Base-by-base conservation (phyloP, 2,113 vertebrate species). In the Megaleporinus macrocephalus region DNA sequence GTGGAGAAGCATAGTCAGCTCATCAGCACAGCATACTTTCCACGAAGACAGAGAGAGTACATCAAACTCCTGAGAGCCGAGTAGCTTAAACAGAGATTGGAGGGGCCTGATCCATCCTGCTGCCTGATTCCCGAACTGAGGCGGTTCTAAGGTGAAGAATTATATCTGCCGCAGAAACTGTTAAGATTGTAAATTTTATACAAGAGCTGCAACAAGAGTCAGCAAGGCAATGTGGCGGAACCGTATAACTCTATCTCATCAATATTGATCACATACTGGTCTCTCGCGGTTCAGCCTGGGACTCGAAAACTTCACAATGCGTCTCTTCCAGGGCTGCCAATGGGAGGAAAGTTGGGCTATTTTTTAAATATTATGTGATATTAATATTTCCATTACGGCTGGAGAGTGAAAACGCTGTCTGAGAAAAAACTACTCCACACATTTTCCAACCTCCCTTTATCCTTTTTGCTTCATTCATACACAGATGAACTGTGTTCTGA, bases 171-270 rank as follows among this genome's bases (percentile, higher is more conserved):
- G 73, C 27, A 30, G 49, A 68, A 55, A 82, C 30, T 4, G 33
- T 49, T 82, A 55, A 68, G 61, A 33, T 44, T 33, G 22, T 75
- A 55, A 74, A n/a, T 55, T 75, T 51, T 74, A 66, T 44, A 30
- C 29, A n/a, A 41, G 27, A 36, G 18, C n/a, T 44, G 49, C 20
- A 24, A 26, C 24, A 29, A 53, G 36, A 68, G 49, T 59, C 47
- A 81, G 72, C 49, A 11, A 51, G 24, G 30, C 70, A 41, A 53
- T 49, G 44, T 27, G 24, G n/a, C 11, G 26, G 71, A 30, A 62
- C n/a, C n/a, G 44, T 76, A 71, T 61, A 59, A 71, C 68, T 59
- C 11, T 70, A 27, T 57, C 18, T 47, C 69, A 41, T 27, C 29
- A 55, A 36, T 27, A 57, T 4, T 59, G 51, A 79, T 79, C 16